phyloP scores from a whole-genome alignment of 2,113 vertebrate genomes.

The Cygnus buccinator region DNA sequence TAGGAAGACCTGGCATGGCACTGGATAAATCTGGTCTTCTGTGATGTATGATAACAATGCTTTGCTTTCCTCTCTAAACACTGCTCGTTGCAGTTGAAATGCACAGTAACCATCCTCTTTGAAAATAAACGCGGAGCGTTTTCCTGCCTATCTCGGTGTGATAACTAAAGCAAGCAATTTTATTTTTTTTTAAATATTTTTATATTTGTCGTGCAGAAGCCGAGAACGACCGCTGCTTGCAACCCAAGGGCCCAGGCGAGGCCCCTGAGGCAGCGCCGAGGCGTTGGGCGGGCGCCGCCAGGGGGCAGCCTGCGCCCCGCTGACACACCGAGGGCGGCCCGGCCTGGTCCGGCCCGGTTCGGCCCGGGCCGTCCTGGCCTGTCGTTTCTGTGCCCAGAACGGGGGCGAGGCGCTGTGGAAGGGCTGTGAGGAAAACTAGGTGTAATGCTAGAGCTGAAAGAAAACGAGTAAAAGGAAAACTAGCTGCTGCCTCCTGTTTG shows the following conservation, averaged over 20 bases:
- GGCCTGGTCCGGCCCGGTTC: background rate
- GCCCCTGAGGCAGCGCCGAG: background rate
- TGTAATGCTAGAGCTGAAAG: background rate
- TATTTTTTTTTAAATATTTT: background rate
- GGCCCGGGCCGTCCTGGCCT: background rate
- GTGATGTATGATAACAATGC: fast-evolving
- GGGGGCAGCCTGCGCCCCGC: constrained; percentile 11
- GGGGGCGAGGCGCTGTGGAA: too few relatives aligned
- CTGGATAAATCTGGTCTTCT: background rate
- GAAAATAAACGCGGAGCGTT: background rate
- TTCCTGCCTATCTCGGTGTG: background rate
- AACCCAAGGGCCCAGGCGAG: too few relatives aligned
- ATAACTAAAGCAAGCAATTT: background rate
- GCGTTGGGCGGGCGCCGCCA: background rate
- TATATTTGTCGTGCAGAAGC: background rate
- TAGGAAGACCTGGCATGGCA: background rate
- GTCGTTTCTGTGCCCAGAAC: too few relatives aligned
- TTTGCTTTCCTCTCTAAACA: background rate
- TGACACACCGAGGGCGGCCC: too few relatives aligned
- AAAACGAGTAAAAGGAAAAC: background rate
- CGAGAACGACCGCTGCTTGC: background rate
- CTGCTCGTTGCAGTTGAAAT: background rate
- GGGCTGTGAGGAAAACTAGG: constrained; percentile 9
- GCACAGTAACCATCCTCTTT: background rate
- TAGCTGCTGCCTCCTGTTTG: background rate